Evolutionary conservation across 2,113 vertebrate genomes (phyloP).

Genomic region (Podarcis cretensis): DNA sequence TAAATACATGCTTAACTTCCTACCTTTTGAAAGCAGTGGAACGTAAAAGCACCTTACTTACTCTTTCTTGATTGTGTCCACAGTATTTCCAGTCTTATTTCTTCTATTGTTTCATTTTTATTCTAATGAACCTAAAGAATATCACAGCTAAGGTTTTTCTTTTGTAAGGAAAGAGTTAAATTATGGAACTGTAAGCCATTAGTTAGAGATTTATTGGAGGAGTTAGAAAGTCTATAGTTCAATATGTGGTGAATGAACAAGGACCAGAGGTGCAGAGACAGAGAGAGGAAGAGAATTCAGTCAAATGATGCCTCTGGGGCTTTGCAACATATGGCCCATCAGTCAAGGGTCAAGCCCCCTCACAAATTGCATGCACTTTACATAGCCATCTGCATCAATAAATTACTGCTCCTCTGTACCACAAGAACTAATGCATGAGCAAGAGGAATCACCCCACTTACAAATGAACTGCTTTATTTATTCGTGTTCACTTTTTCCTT

Average conservation of each 20-base stretch:
- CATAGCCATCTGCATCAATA: slow-evolving; percentile 87
- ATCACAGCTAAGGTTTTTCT: neutral
- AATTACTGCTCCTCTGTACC: slow-evolving; percentile 76
- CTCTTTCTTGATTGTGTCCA: too few species aligned
- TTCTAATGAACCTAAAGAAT: too few species aligned
- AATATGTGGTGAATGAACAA: slow-evolving; percentile 83
- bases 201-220: slow-evolving; percentile 81
- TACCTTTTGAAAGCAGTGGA: too few species aligned
- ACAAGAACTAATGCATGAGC: slow-evolving; percentile 72
- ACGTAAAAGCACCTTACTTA: too few species aligned
- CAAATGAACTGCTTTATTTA: slow-evolving; percentile 67
- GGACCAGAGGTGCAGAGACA: slow-evolving; percentile 76
- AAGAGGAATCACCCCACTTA: slow-evolving; percentile 65
- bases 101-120: too few species aligned
- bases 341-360: slow-evolving; percentile 92
- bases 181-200: slow-evolving; percentile 81
- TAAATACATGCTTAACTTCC: neutral
- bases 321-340: slow-evolving; percentile 85
- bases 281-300: slow-evolving; percentile 79
- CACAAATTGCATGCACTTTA: slow-evolving; percentile 88
- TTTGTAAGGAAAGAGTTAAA: slow-evolving; percentile 84
- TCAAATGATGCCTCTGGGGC: slow-evolving; percentile 80
- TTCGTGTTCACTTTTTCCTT: slow-evolving; percentile 46
- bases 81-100: too few species aligned
- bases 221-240: slow-evolving; percentile 82